Percentiles rank a stretch among this genome's conserved stretches.
phyloP scores from a whole-genome alignment of 2,113 vertebrate genomes.

The Leptocoma aspasia region DNA sequence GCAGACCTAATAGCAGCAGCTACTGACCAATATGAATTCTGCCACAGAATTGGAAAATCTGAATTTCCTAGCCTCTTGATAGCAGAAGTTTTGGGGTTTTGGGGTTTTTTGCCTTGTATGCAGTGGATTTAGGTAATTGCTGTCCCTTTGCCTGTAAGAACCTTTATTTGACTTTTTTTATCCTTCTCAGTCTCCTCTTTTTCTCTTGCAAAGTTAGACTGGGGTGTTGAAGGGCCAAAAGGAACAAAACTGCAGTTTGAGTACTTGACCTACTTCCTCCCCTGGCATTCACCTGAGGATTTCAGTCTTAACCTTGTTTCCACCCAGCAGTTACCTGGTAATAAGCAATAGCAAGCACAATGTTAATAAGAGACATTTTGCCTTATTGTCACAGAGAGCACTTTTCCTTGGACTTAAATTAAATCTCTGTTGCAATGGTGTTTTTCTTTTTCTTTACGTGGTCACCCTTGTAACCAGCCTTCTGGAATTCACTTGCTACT shows the following conservation, averaged over 20 bases:
- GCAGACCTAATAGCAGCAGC: neutral
- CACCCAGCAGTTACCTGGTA: neutral
- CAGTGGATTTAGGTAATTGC: neutral
- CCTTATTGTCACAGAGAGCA: neutral
- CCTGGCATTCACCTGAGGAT: neutral
- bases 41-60: neutral
- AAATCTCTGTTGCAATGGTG: neutral
- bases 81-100: neutral
- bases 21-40: neutral
- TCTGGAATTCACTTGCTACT: neutral
- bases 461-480: neutral
- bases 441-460: neutral
- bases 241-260: neutral
- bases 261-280: neutral
- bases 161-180: neutral
- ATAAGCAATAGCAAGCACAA: neutral
- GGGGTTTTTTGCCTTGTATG: neutral
- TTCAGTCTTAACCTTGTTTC: neutral
- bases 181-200: neutral
- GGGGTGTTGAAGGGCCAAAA: neutral
- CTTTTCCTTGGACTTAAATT: neutral
- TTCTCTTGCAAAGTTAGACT: neutral
- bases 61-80: neutral
- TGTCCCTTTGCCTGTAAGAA: neutral
- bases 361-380: neutral